Conservation (phyloP, 2,113 vertebrate species). For the Psophia crepitans region DNA sequence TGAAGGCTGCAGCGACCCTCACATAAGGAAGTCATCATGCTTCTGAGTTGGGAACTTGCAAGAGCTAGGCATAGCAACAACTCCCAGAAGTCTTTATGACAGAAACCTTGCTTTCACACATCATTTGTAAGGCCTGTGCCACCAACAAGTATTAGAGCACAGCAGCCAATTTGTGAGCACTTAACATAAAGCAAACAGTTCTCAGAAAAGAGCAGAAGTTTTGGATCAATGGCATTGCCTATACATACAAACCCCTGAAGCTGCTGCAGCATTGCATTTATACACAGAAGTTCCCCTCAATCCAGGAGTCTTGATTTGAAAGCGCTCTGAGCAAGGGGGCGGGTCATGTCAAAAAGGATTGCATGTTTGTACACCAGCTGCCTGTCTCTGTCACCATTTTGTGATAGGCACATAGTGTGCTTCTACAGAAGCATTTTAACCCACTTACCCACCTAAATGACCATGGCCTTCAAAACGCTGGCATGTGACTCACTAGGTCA, state of each 20-base stretch:
- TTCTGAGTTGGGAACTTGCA: not conserved
- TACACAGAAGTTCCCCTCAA: too few relatives aligned
- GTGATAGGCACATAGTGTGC: accelerated
- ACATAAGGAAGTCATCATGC: accelerated
- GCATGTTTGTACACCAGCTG: accelerated
- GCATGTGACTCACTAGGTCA: not conserved
- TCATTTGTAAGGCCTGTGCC: too few relatives aligned
- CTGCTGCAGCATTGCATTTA: not conserved
- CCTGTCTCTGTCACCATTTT: not conserved
- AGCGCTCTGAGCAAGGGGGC: not conserved
- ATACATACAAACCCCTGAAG: too few relatives aligned
- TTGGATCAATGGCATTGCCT: accelerated
- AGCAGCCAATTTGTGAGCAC: too few relatives aligned
- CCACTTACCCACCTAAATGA: not conserved
- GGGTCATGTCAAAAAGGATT: too few relatives aligned
- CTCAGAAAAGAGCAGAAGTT: not conserved
- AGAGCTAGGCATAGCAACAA: too few relatives aligned
- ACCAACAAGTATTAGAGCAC: not conserved
- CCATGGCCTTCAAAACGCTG: not conserved
- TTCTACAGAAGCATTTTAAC: not conserved
- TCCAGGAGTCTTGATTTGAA: accelerated
- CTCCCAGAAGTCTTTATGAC: not conserved
- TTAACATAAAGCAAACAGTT: not conserved
- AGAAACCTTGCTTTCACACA: not conserved
- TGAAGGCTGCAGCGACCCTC: too few relatives aligned